phyloP scores from a whole-genome alignment of 23 tunicate species.

The Botrylloides violaceus region DNA sequence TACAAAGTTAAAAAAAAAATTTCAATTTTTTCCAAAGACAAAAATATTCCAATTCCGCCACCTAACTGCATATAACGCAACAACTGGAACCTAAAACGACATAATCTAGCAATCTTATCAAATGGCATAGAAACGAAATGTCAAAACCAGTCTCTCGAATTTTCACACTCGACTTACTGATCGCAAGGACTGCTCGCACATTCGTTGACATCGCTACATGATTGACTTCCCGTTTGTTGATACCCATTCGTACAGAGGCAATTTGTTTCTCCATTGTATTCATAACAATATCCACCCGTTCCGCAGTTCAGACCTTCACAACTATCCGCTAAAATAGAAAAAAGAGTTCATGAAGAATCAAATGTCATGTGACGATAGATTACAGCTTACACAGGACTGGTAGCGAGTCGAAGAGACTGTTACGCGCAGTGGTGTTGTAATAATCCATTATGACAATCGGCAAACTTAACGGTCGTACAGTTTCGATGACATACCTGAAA shows the following conservation, averaged over 20 bases:
- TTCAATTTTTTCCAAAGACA: no score
- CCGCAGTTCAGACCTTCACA: not conserved
- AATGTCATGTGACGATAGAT: not conserved
- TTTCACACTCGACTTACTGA: not conserved
- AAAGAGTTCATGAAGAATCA: not conserved
- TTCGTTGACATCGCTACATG: constrained; percentile 3
- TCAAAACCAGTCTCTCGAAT: not conserved
- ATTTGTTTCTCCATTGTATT: not conserved
- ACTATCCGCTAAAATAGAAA: not conserved
- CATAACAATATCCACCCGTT: not conserved
- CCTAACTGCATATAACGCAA: not conserved
- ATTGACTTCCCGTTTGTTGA: not conserved
- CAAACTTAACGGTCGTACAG: not conserved
- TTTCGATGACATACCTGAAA: constrained; percentile 14
- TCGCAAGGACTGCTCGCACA: constrained; percentile 11
- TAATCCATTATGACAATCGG: not conserved
- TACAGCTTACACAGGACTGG: constrained; percentile 15
- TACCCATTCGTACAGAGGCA: constrained; percentile 12
- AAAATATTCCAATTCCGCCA: no score
- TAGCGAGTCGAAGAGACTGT: not conserved
- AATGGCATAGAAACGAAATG: not conserved
- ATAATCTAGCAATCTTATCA: not conserved
- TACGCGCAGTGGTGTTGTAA: not conserved
- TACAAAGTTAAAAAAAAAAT: no score
- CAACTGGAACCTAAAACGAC: not conserved